Evolutionary conservation across 1,140 invertebrate species (phyloP).

Genomic region (Coelopa frigida): DNA sequence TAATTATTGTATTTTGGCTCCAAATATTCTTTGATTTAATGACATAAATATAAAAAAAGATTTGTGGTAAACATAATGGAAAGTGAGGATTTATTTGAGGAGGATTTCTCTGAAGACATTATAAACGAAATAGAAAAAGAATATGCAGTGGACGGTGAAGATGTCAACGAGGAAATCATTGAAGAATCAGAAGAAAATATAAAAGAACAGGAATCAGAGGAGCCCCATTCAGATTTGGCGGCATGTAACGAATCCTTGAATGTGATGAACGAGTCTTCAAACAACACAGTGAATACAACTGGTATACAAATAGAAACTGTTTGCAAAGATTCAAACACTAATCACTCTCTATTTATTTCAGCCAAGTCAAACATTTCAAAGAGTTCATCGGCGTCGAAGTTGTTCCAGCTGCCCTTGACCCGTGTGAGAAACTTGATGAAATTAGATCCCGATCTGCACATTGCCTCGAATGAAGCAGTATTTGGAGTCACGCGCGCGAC

Average conservation of each 20-base stretch:
- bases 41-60: too few relatives aligned
- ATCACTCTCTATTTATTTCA: not conserved
- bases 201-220: not conserved
- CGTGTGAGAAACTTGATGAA: constrained; percentile 81
- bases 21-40: too few relatives aligned
- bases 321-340: not conserved
- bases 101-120: constrained; percentile 12
- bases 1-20: too few relatives aligned
- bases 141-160: too few relatives aligned
- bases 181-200: constrained; percentile 3
- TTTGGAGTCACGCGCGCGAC: constrained; percentile 78
- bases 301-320: not conserved
- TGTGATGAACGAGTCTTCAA: not conserved
- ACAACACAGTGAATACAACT: not conserved
- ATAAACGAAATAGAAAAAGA: constrained; percentile 2
- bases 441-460: constrained; percentile 65
- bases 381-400: constrained; percentile 46
- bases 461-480: constrained; percentile 58
- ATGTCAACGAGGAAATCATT: not conserved
- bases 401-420: constrained; percentile 63
- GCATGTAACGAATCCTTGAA: not conserved
- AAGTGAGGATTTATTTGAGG: constrained; percentile 14
- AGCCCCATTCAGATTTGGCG: not conserved
- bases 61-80: too few relatives aligned
- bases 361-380: not conserved